Percentiles rank a stretch among this genome's conserved stretches.
phyloP scores from a whole-genome alignment of 2,888 invertebrate genomes.

The Drosophila mimetica region DNA sequence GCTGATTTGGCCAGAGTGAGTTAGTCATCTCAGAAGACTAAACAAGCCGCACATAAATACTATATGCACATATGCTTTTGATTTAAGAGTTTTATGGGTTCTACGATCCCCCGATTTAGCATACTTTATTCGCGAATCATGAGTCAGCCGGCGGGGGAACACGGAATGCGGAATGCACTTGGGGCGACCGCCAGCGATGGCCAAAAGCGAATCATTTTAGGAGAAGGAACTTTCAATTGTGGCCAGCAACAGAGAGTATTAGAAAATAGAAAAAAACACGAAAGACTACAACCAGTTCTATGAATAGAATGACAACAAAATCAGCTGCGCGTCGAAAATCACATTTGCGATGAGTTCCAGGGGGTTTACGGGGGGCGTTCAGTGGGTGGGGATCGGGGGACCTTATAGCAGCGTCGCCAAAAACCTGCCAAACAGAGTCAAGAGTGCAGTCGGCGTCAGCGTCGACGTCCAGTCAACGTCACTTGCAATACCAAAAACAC shows the following conservation, averaged over 20 bases:
- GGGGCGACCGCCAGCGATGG: conserved; percentile 23
- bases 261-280: conserved; percentile 11
- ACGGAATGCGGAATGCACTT: conserved; percentile 35
- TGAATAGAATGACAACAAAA: conserved; percentile 73
- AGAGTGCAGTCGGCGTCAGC: conserved; percentile 59
- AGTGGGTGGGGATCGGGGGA: conserved; percentile 8
- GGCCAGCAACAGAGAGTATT: conserved; percentile 22
- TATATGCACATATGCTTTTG: conserved; percentile 4
- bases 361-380: conserved; percentile 1
- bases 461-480: conserved; percentile 38
- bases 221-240: conserved; percentile 38
- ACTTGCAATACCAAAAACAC: conserved; percentile 56
- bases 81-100: conserved; percentile 10
- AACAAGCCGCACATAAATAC: conserved; percentile 37
- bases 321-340: conserved; percentile 75
- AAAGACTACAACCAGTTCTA: conserved; percentile 46
- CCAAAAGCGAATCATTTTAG: conserved; percentile 50
- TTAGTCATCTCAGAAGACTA: conserved; percentile 60
- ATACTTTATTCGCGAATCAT: conserved; percentile 30
- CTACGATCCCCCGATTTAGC: neutral
- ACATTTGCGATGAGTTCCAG: conserved; percentile 34
- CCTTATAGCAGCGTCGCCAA: conserved; percentile 31
- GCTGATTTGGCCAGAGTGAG: conserved; percentile 32
- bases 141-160: conserved; percentile 46
- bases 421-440: conserved; percentile 67